phyloP scores from a whole-genome alignment of 2,888 invertebrate genomes.

The Itoplectis maculator region DNA sequence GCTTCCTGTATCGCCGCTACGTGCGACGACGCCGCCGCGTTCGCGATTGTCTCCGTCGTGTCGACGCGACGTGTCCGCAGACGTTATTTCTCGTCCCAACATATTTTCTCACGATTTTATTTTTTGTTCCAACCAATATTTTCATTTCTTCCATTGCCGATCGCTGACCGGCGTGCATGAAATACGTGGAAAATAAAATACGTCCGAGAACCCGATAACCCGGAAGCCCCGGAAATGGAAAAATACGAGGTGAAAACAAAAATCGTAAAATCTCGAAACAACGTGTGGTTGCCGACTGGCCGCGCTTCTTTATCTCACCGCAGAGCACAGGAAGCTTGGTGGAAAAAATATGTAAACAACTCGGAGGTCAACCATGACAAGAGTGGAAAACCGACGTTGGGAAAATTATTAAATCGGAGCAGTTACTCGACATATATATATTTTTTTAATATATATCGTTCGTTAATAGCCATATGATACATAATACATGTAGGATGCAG shows the following conservation, averaged over 20 bases:
- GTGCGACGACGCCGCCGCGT: background rate
- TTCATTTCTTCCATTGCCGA: background rate
- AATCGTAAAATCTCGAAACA: slow-evolving; percentile 37
- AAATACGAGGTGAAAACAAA: slow-evolving; percentile 5
- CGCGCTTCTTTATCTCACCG: slow-evolving; percentile 23
- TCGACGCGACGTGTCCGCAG: background rate
- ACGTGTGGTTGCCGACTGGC: slow-evolving; percentile 22
- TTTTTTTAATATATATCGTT: slow-evolving; percentile 39
- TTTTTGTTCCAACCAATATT: background rate
- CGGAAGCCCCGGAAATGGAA: background rate
- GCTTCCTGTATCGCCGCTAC: slow-evolving; percentile 1
- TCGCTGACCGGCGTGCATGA: no score
- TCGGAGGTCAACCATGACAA: background rate
- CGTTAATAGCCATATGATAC: slow-evolving; percentile 56
- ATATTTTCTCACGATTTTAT: background rate
- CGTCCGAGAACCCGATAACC: background rate
- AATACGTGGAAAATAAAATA: background rate
- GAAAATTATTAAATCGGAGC: background rate
- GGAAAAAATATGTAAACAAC: background rate
- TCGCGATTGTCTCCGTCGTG: background rate
- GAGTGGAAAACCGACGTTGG: background rate
- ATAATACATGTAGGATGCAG: slow-evolving; percentile 37
- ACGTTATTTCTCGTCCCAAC: background rate
- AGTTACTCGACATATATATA: slow-evolving; percentile 5
- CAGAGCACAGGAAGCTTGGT: slow-evolving; percentile 1